Base-by-base conservation (phyloP, 2,797 vertebrate genomes). In the Sebastes nivosus region DNA sequence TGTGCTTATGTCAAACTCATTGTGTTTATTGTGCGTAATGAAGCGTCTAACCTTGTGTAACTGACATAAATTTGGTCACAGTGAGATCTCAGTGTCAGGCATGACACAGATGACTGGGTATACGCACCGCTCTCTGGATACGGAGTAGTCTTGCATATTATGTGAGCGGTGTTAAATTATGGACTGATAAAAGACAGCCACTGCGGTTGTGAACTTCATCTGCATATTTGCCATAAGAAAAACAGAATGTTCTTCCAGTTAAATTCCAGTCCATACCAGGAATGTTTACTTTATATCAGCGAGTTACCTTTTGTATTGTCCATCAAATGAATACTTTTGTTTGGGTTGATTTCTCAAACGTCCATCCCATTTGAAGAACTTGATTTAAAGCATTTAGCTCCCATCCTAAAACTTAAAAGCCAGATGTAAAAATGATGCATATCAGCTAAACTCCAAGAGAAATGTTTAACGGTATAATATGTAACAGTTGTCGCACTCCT, bases 111-210 rank as follows among this genome's bases (percentile, higher is more conserved):
- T 55, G 58, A 71, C 58, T 67, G 55, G 22, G 6, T 25, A 4
- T n/a, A 9, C 6, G 0, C 4, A 13, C 4, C 0, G 8, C 63
- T 69, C 68, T 29, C 24, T 36, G 29, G 5, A 65, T 57, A 58
- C 50, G 59, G 12, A 74, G 50, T 42, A 38, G 3, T 70, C 14
- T 24, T 42, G 30, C 58, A 60, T 72, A 72, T 81, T 65, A 55
- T 74, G 60, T 69, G 34, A 63, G 20, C 38, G 16, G 36, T 70
- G 55, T 58, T 81, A 73, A 83, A 73, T 70, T 85, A 78, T 75
- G 77, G 72, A 64, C 60, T 76, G 80, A 77, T 57, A 66, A 72
- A 69, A 65, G 38, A 73, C 34, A 58, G 12, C 4, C 16, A 29
- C 18, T 75, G 59, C 2, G 3, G 54, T 13, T 73, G 27, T 74